phyloP scores from a whole-genome alignment of 2,888 invertebrate genomes.

The Chrysolina americana region DNA sequence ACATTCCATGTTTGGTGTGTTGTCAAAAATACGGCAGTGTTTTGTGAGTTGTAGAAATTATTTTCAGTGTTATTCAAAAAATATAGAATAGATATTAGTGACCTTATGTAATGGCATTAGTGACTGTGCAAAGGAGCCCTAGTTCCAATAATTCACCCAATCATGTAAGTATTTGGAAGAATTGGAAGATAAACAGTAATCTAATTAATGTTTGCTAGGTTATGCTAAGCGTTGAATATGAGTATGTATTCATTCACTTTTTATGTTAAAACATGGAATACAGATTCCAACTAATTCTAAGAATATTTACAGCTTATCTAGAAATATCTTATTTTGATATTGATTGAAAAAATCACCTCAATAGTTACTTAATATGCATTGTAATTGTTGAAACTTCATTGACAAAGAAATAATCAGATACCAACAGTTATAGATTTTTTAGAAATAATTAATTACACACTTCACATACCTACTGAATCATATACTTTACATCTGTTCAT shows the following conservation, averaged over 20 bases:
- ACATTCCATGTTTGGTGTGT: slow-evolving; percentile 46
- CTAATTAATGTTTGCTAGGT: background rate
- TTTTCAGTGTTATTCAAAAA: slow-evolving; percentile 47
- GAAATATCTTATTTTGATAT: no score
- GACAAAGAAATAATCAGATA: no score
- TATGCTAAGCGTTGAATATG: background rate
- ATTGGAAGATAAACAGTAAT: background rate
- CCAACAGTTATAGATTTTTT: no score
- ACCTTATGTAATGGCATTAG: slow-evolving; percentile 75
- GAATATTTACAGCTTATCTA: no score
- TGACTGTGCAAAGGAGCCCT: slow-evolving; percentile 82
- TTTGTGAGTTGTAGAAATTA: slow-evolving; percentile 52
- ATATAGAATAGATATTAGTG: slow-evolving; percentile 42
- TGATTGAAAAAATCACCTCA: no score
- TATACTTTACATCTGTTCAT: no score
- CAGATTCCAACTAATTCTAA: no score
- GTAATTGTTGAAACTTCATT: no score
- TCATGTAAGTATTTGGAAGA: slow-evolving; percentile 51
- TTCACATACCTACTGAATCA: no score
- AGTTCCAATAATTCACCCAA: slow-evolving; percentile 78
- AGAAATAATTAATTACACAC: no score
- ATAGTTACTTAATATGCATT: no score
- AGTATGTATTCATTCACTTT: background rate
- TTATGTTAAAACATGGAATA: no score
- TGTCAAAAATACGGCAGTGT: slow-evolving; percentile 63